A percentile compares a stretch with the other conserved stretches of the same genome.
Evolutionary conservation across 1,140 invertebrate genomes (phyloP).

Genomic region (Ectropis grisescens): DNA sequence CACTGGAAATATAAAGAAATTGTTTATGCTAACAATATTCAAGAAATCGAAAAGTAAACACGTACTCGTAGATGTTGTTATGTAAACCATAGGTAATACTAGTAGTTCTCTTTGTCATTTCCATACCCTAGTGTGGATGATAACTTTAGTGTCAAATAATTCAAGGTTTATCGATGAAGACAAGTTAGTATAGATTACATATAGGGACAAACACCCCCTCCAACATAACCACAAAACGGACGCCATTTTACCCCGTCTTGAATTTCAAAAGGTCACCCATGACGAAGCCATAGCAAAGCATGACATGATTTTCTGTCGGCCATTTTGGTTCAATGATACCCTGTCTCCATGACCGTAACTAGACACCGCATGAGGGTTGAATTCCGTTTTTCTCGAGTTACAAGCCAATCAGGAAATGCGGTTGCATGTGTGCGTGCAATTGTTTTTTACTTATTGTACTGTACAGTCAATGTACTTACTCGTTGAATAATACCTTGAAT

Average conservation of each 20-base stretch:
- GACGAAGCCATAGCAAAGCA: not conserved
- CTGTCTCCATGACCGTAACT: slow-evolving; percentile 50
- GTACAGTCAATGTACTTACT: not conserved
- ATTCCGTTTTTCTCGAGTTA: slow-evolving; percentile 28
- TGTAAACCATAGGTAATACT: too few species aligned
- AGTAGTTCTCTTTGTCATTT: too few species aligned
- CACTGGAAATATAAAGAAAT: too few species aligned
- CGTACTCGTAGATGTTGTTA: too few species aligned
- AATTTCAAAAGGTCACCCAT: not conserved
- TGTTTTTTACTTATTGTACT: not conserved
- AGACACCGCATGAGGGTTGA: slow-evolving; percentile 48
- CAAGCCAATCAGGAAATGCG: slow-evolving; percentile 35
- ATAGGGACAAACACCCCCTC: too few species aligned
- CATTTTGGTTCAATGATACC: slow-evolving; percentile 61
- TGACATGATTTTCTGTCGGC: slow-evolving; percentile 18
- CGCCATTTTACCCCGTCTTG: too few species aligned
- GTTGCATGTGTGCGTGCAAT: not conserved
- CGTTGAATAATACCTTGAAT: not conserved
- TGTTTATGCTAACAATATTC: too few species aligned
- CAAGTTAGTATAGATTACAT: too few species aligned
- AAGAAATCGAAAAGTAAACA: too few species aligned
- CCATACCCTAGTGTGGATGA: slow-evolving; percentile 14
- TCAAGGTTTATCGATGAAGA: not conserved
- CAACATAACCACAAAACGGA: too few species aligned
- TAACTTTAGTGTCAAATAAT: not conserved